phyloP scores from a whole-genome alignment of 2,888 invertebrate species.

The Microchrysa polita region DNA sequence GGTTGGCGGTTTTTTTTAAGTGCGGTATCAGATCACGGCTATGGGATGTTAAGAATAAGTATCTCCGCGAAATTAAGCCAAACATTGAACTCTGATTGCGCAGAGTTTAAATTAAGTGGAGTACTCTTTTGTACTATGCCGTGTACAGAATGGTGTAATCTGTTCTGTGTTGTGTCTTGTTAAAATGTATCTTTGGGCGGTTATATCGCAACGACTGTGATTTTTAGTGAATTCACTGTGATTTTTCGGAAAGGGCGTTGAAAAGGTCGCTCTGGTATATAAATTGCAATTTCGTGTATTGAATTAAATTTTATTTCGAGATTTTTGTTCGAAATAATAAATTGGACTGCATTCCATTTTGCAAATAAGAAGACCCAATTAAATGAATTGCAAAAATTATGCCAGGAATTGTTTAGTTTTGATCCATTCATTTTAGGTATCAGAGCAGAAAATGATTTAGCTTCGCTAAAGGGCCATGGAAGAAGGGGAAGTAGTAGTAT shows the following conservation, averaged over 20 bases:
- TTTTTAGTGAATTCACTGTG: not conserved
- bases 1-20: not conserved
- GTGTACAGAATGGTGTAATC: not conserved
- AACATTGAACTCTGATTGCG: too few species aligned
- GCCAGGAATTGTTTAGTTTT: too few species aligned
- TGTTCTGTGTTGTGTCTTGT: not conserved
- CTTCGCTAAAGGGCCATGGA: too few species aligned
- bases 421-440: too few species aligned
- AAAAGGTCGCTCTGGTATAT: not conserved
- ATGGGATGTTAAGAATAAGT: not conserved
- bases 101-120: not conserved
- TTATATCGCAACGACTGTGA: not conserved
- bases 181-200: constrained; percentile 3
- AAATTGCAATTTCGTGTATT: constrained; percentile 8
- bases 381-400: too few species aligned
- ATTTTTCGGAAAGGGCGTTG: constrained; percentile 6
- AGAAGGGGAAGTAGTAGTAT: too few species aligned
- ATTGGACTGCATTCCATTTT: too few species aligned
- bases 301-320: not conserved
- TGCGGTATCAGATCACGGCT: not conserved
- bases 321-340: not conserved
- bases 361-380: too few species aligned
- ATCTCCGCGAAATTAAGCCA: too few species aligned
- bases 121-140: not conserved
- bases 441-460: too few species aligned